Base-by-base conservation (phyloP, 2,113 vertebrate genomes). In the Corythaixoides concolor region DNA sequence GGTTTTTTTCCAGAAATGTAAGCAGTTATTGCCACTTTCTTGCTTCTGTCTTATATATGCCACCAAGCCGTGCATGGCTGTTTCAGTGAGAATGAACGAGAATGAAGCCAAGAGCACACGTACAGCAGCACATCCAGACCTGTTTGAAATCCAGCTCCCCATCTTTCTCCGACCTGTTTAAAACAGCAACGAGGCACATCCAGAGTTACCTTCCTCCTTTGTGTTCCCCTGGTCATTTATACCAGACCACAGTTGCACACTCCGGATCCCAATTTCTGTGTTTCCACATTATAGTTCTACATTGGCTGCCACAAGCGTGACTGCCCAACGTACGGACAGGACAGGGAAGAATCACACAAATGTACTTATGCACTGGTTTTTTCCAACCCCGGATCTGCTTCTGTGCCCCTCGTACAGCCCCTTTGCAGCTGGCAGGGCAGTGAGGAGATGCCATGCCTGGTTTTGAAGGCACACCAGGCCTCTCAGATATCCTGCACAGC, bases 241-340 rank as follows among this genome's bases (percentile, higher is more conserved):
- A 69, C 32, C 22, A 80, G 53, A 12, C 21, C 59, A 32, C 28
- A 79, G 37, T 1, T 55, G n/a, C 67, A 60, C 30, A 7, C 28
- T 45, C 8, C 53, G 4, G 1, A 80, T 33, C 22, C 19, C 13
- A 5, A 5, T 15, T 41, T n/a, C 55, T 39, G 47, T 60, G 20
- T n/a, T 59, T 47, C 74, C 33, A 18, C 2, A 4, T 58, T 58
- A 14, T 4, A 50, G 66, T 50, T 70, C 50, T 27, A 37, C 14
- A 35, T 33, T 45, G 15, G 24, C 47, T n/a, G n/a, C 55, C 30
- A n/a, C 14, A 18, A 53, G 45, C 8, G 1, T 28, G 78, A 45
- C 55, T 49, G n/a, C 41, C 56, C 64, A 43, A 32, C 3, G 1
- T 16, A 43, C 0, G 0, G 2, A 70, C 35, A 43, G 33, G 58